Base-by-base conservation (phyloP, 2,888 invertebrate genomes). In the Cylloceria caligata region DNA sequence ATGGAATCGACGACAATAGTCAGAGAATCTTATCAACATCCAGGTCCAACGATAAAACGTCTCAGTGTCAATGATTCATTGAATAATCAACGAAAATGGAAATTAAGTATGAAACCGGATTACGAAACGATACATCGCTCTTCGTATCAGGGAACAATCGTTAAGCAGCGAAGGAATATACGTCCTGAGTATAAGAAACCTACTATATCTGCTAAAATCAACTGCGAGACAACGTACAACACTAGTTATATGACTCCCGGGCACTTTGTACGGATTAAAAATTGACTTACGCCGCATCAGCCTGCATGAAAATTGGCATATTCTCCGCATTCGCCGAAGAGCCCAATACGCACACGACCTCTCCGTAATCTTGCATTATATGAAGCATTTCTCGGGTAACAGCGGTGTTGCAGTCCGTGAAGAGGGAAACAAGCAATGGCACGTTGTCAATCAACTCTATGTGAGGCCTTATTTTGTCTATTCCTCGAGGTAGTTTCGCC, bases 391-490 rank as follows among this genome's bases (percentile, higher is more conserved):
- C 97, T 36, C 96, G 94, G 0, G 98, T 98, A 13, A 97, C 98
- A 84, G 95, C 94, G n/a, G 98, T 96, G 0, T 97, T 98, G 93
- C 99, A 99, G 93, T 99, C 99, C 0, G 99, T 99, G 93, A 99
- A 99, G 11, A 99, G 94, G 0, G 99, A 99, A 19, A 99, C 99
- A 73, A 99, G 95, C 36, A 99, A 94, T 3, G 99, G 99, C 68
- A 99, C 99, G 94, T 99, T 99, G 93, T 99, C 99, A 71, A 99
- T 98, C 86, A 96, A 95, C 91, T 98, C 97, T 86, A 99, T 95
- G 93, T 99, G 99, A 0, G 99, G 98, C 0, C 99, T 95, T 87
- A 99, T 99, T 93, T 99, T 98, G 89, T 98, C 98, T 87, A 99
- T 99, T 65, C 99, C 99, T 72, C 98, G 95, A 0, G 99, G 99